Evolutionary conservation across 2,113 vertebrate species (phyloP).

Genomic region (Eidolon helvum): DNA sequence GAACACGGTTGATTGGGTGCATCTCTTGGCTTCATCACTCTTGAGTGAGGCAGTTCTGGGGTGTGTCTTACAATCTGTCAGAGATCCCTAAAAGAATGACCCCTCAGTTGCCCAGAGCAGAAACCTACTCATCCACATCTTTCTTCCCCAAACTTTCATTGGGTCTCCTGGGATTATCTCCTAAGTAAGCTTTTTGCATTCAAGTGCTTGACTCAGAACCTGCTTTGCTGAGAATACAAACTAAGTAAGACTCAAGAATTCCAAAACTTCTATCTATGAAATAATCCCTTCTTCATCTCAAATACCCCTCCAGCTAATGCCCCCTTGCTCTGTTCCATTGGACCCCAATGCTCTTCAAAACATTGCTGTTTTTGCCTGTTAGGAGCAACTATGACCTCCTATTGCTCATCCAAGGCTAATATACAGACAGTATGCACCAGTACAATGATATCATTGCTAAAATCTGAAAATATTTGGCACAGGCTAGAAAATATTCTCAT

Average conservation of each 20-base stretch:
- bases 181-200: background rate
- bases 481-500: background rate
- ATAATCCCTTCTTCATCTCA: background rate
- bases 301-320: background rate
- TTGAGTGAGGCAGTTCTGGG: background rate
- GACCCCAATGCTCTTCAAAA: background rate
- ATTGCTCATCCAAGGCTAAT: background rate
- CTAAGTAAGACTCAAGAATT: background rate
- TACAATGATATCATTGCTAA: background rate
- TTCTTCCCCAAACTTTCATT: background rate
- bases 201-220: background rate
- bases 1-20: background rate
- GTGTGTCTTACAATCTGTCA: background rate
- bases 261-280: background rate
- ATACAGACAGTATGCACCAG: accelerated
- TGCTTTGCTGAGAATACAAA: background rate
- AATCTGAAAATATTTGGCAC: background rate
- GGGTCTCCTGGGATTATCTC: background rate
- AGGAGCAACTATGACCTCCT: background rate
- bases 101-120: background rate
- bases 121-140: background rate
- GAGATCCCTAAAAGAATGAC: background rate
- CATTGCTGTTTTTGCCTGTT: background rate
- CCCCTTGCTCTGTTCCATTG: background rate
- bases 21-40: background rate